Percentiles rank a stretch among this genome's conserved stretches.
These are phyloP conservation scores for Manis javanica DNA, from an alignment of 2,797 vertebrate genomes.

Conservation along the genomic window DNA sequence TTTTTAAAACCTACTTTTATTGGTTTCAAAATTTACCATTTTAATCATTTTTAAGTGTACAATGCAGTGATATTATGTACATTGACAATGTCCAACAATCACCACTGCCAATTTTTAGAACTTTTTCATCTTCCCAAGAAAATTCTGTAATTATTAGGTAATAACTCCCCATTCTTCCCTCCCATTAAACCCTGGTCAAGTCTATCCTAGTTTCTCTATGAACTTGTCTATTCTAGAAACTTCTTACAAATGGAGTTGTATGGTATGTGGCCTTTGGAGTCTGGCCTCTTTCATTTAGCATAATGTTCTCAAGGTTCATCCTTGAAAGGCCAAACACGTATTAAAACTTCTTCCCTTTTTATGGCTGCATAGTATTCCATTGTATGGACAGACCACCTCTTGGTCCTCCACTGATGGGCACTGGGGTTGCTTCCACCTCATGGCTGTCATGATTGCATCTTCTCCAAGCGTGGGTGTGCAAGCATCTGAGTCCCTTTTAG, in stretches of 20 bases:
- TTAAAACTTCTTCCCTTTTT: neutral
- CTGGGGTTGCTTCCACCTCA: neutral
- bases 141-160: neutral
- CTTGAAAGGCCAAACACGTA: accelerated
- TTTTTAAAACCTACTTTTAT: neutral
- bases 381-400: accelerated
- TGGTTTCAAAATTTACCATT: neutral
- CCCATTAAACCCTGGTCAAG: neutral
- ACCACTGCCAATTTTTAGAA: neutral
- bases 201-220: neutral
- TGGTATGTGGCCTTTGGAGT: neutral
- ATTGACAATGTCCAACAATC: neutral
- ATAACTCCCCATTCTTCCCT: no score
- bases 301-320: neutral
- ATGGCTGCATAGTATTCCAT: neutral
- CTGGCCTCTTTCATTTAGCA: neutral
- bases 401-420: no score
- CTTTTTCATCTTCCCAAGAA: no score
- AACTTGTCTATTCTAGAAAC: neutral
- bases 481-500: neutral
- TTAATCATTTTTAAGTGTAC: no score
- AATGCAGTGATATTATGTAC: neutral
- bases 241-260: accelerated
- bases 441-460: neutral
- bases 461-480: accelerated